Base-by-base conservation (phyloP, 2,113 vertebrate genomes). In the Trematocara marginatum region DNA sequence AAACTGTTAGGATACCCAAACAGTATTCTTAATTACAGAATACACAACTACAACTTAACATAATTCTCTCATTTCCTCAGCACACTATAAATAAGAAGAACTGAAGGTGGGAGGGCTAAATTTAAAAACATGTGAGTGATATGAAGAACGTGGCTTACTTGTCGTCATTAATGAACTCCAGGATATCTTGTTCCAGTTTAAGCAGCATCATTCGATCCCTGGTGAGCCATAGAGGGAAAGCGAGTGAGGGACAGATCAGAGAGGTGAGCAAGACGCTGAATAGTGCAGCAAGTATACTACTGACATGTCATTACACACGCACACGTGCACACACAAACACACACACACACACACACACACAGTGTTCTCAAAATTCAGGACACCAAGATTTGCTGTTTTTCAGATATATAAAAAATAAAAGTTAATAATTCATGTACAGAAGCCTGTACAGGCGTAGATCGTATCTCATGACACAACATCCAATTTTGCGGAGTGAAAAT, bases 171-270 rank as follows among this genome's bases (percentile, higher is more conserved):
- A 99, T 99, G 94, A 99, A 99, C 92, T 99, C 99, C 97, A 99
- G 97, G 93, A 99, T 99, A 97, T 99, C 99, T 96, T 99, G 99
- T 97, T 99, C 99, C 97, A 99, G 96, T 96, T 99, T 99, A 91
- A 99, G 98, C 96, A 99, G 97, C 99, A 99, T 99, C 99, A 99
- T 99, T 96, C 99, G 97, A 95, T 99, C 99, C 97, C 99, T 99
- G 96, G 83, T 88, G 83, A 74, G 61, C 66, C 88, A 86, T 76
- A 89, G 13, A 66, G 79, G 90, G 91, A 85, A 42, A 59, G 10
- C 35, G 18, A 45, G 80, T 26, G 69, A 59, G 82, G 81, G 12
- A 53, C 35, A 87, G 40, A 54, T 71, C 20, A 83, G 52, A 59
- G 9, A 35, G 40, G 13, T 20, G 49, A 66, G 56, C 1, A 49